Conservation (phyloP, 2,113 vertebrate species). For the Sebastes fasciatus region DNA sequence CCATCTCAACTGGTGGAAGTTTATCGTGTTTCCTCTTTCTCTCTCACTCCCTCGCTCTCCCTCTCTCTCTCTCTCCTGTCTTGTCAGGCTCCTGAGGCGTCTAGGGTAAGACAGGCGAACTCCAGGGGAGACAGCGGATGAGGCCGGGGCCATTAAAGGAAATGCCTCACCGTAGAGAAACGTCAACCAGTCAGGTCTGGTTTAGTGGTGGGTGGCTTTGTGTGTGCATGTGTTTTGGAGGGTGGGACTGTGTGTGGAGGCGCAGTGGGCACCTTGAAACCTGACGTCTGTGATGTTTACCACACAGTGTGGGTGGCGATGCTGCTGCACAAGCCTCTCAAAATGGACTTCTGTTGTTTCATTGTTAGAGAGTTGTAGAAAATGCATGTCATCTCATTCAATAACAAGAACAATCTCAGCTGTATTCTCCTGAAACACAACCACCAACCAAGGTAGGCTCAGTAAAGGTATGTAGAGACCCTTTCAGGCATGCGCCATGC, state of each 20-base stretch:
- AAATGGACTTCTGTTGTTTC: slow-evolving; percentile 3
- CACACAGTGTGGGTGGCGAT: slow-evolving; percentile 25
- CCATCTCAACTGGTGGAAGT: slow-evolving; percentile 52
- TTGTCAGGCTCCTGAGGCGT: slow-evolving; percentile 65
- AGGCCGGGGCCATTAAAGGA: slow-evolving; percentile 74
- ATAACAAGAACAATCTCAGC: background rate
- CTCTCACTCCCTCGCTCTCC: slow-evolving; percentile 15
- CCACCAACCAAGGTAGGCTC: background rate
- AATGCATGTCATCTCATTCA: background rate
- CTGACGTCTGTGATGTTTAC: slow-evolving; percentile 23
- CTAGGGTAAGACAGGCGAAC: slow-evolving; percentile 67
- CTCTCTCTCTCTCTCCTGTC: slow-evolving; percentile 20
- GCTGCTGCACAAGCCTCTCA: slow-evolving; percentile 1
- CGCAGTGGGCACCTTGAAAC: slow-evolving; percentile 48
- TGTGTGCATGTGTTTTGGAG: slow-evolving; percentile 9
- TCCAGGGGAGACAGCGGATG: slow-evolving; percentile 73
- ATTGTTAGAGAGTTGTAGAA: background rate
- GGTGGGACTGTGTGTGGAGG: slow-evolving; percentile 13
- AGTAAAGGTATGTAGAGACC: background rate
- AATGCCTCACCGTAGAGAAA: slow-evolving; percentile 66
- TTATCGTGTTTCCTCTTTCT: slow-evolving; percentile 17
- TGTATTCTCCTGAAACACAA: background rate
- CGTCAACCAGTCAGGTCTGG: slow-evolving; percentile 71
- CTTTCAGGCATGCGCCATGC: background rate
- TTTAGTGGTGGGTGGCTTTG: slow-evolving; percentile 67